Evolutionary conservation across 1,140 invertebrate species (phyloP).

Genomic region (Euglossa dilemma): DNA sequence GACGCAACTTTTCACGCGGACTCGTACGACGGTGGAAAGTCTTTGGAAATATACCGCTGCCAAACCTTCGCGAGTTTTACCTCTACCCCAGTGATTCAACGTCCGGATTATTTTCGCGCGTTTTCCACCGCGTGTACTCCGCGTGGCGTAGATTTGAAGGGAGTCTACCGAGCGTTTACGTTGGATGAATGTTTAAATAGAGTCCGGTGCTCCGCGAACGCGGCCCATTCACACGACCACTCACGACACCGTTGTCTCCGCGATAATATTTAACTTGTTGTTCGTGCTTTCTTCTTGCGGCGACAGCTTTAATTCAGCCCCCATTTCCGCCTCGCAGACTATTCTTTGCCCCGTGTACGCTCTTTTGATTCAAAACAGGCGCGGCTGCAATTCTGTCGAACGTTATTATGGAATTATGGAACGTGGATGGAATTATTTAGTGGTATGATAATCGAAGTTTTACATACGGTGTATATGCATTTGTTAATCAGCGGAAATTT

Average conservation of each 20-base stretch:
- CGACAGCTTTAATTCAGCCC: not conserved
- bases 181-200: slow-evolving; percentile 21
- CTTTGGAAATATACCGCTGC: not conserved
- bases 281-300: slow-evolving; percentile 4
- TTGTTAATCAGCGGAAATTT: too few relatives aligned
- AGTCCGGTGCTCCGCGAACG: not conserved
- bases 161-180: not conserved
- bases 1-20: not conserved
- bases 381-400: too few relatives aligned
- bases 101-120: not conserved
- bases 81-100: not conserved
- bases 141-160: not conserved
- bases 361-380: too few relatives aligned
- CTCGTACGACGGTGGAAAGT: not conserved
- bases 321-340: too few relatives aligned
- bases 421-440: too few relatives aligned
- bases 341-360: too few relatives aligned
- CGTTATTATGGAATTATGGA: too few relatives aligned
- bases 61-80: not conserved
- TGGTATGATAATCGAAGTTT: too few relatives aligned
- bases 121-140: not conserved
- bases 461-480: too few relatives aligned
- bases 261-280: slow-evolving; percentile 33
- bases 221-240: not conserved
- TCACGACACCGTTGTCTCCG: not conserved